Conservation (phyloP, 1,140 invertebrate species). For the Ptiloglossa arizonensis region DNA sequence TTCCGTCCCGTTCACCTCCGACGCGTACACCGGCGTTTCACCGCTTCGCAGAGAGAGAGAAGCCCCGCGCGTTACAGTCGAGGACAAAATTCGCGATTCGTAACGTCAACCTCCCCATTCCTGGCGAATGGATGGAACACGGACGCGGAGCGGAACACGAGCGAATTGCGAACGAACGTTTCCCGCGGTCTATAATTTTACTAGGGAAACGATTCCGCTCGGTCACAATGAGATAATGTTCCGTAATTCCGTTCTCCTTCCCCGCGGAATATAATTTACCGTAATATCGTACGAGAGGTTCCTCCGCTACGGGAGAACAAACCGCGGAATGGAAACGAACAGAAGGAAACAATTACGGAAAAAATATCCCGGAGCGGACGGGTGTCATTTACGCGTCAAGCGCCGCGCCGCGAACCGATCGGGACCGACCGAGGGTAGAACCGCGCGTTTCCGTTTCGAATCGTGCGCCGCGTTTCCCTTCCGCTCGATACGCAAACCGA, state of each 20-base stretch:
- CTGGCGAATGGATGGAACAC: not conserved
- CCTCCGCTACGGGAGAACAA: not conserved
- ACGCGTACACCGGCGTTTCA: not conserved
- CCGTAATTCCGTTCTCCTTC: conserved; percentile 47
- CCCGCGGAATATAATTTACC: conserved; percentile 52
- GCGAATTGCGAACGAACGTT: conserved; percentile 14
- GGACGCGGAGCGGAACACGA: not conserved
- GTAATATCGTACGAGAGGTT: conserved; percentile 45
- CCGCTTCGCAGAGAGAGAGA: not conserved
- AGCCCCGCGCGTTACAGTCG: conserved; percentile 7
- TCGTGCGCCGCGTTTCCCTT: conserved; percentile 49
- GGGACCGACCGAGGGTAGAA: conserved; percentile 38
- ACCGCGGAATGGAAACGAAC: conserved; percentile 16
- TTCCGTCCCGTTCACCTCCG: conserved; percentile 38
- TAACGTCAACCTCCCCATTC: not conserved
- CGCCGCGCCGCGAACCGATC: conserved; percentile 40
- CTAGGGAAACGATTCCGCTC: conserved; percentile 43
- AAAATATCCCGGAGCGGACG: not conserved
- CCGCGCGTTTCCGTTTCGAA: conserved; percentile 57
- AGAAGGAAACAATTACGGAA: conserved; percentile 24
- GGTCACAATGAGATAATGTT: conserved; percentile 41
- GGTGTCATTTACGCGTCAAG: conserved; percentile 53
- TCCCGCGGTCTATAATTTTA: conserved; percentile 40
- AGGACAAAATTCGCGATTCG: not conserved
- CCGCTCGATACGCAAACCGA: conserved; percentile 3